Evolutionary conservation across 2,888 invertebrate species (phyloP), one percentile per base, ranked within the genome.

Genomic region (Cephus spinipes): DNA sequence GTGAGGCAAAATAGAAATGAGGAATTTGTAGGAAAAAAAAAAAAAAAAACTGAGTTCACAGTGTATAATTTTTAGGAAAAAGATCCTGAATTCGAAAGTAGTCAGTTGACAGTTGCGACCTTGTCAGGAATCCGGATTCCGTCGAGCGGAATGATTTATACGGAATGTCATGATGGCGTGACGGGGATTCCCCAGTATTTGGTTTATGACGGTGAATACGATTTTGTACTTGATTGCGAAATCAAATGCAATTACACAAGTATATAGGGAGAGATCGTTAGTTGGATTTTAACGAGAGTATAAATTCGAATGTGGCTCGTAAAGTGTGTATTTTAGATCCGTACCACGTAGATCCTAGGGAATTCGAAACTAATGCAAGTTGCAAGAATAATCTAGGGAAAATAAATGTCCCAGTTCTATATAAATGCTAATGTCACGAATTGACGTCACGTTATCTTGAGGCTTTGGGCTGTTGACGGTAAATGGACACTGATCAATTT

Each of bases 91-190:
- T 40, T 23, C 40, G 40, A 40, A 40, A 40, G 40, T 23, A 40
- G 40, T 40, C 15, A 23, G 9, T 9, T 23, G 55, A 23, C 55
- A 23, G 31, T 33, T 15, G 82, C 79, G 80, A 76, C 84, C 85
- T 86, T 85, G 86, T 77, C 77, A 73, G 81, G 83, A 86, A 86
- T 86, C 81, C 73, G 55, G 55, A 55, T 55, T 55, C 23, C 23
- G 23, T 23, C 23, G 55, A 23, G 23, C 23, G 55, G 55, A 55
- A 55, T 9, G 55, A 55, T 55, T 9, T 55, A 23, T 4, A 15
- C 9, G 55, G 9, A 55, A 55, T 9, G 55, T 55, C 55, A 55
- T 9, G 55, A 55, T 55, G 23, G 0, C 23, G 55, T 23, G 23
- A 55, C 23, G 55, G 55, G 55, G 55, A 55, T 55, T 55, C 23